A percentile compares a stretch with the other conserved stretches of the same genome.
Conservation (phyloP, 2,113 vertebrate species). For the Takifugu bimaculatus region DNA sequence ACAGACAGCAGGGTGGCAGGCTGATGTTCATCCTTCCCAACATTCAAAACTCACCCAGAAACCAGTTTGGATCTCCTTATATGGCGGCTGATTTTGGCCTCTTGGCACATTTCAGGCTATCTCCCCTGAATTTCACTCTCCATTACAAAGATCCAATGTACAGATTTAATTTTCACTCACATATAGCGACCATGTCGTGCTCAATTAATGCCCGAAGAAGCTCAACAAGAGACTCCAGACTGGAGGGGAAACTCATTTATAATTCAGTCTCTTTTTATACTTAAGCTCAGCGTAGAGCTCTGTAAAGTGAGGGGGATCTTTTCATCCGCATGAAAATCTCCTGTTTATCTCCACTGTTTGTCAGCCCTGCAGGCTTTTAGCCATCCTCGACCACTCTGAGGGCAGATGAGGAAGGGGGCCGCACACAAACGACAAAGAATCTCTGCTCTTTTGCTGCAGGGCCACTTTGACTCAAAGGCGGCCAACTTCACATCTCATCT, state of each 20-base stretch:
- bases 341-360: constrained; percentile 14
- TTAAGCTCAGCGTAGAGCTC: constrained; percentile 44
- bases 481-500: constrained; percentile 50
- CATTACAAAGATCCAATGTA: constrained; percentile 24
- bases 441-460: constrained; percentile 42
- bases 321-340: constrained; percentile 43
- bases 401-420: not conserved
- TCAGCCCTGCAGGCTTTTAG: constrained; percentile 46
- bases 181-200: constrained; percentile 26
- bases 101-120: constrained; percentile 12
- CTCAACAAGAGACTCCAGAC: constrained; percentile 43
- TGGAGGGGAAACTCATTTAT: constrained; percentile 57
- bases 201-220: constrained; percentile 56
- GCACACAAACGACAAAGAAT: constrained; percentile 12
- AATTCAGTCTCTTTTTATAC: constrained; percentile 59
- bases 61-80: constrained; percentile 4
- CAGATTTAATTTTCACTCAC: constrained; percentile 52
- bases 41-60: constrained; percentile 1
- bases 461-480: constrained; percentile 51
- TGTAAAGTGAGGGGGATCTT: constrained; percentile 28
- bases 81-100: not conserved
- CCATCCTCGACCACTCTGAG: constrained; percentile 29
- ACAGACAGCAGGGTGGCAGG: constrained; percentile 25
- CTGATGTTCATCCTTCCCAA: constrained; percentile 14
- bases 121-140: constrained; percentile 42